Evolutionary conservation across 2,797 vertebrate genomes (phyloP), one percentile per base, ranked within the genome.

Genomic region (Simalia tracyae): DNA sequence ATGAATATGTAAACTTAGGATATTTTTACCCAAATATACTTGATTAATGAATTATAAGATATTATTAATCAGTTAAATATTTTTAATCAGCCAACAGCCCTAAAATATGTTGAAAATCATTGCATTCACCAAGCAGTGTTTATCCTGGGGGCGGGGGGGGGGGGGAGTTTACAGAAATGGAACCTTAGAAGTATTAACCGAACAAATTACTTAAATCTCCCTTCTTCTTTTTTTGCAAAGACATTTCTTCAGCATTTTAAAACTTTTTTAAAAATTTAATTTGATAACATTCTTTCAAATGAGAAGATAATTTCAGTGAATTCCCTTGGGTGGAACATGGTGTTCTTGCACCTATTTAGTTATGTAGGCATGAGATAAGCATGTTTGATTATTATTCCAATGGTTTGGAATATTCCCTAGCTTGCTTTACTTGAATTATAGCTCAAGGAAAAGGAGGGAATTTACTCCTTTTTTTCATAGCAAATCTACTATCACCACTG

Each of bases 1-100:
- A 15, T 59, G 19, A 81, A 81, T 89, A 81, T 81, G 89, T 57
- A 90, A 61, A 36, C 11, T 36, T 60, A 61, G 57, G 15, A 9
- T 84, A n/a, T 46, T n/a, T n/a, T 19, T 22, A 42, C 57, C 31
- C 36, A 84, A 50, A 85, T 64, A 50, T 84, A 84, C 46, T 64
- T 90, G 46, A 84, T 85, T 84, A 89, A 85, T 85, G 17, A 64
- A 54, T 85, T 85, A 64, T 85, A 85, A 28, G 46, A 64, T 31
- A 90, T 85, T 90, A 85, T 85, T 90, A 85, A 90, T 90, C 89
- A 90, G 54, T 46, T 46, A 46, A 88, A 88, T 88, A 54, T 88
- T 60, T 89, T 90, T 60, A 81, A 90, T 60, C 68, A 59, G 12
- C 24, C 6, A 9, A 14, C 88, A 89, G 17, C 14, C 17, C 15